Base-by-base conservation (phyloP, 2,797 vertebrate species). In the Sebastes matsubarae region DNA sequence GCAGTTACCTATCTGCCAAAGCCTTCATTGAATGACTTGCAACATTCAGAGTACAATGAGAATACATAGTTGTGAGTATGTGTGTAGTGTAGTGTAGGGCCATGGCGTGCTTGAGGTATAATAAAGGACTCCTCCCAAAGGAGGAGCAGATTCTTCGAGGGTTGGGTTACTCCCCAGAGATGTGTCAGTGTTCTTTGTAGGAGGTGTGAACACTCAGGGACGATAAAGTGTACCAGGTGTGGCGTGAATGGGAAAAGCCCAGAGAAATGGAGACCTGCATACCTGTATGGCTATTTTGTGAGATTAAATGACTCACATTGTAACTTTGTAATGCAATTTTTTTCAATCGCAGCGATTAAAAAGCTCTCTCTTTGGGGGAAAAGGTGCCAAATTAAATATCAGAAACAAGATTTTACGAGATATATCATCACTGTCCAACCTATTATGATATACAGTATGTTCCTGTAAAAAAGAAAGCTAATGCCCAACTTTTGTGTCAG, bases 111-210 rank as follows among this genome's bases (percentile, higher is more conserved):
- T 81, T 69, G 34, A 85, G 25, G 50, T 82, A 85, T 82, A 81
- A 81, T 68, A 64, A 71, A 72, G 58, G 34, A 29, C 75, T 89
- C 55, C 72, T 80, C 80, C 68, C 67, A 61, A 25, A 85, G 82
- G 85, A 87, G 81, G 74, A 79, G 82, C 65, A 80, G 83, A 89
- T 89, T 92, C 72, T 75, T 83, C 0, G 5, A 87, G 71, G 80
- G 55, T 87, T 88, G 80, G 72, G 84, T 91, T 90, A 81, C 86
- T 89, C 90, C 89, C 88, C 61, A 1, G 83, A 88, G 84, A 87
- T 83, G 77, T 66, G 71, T 80, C 73, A 83, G 72, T 80, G 81
- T 75, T 89, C 80, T 89, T 76, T 80, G 83, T 76, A 30, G 68
- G 55, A 85, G 85, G 90, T 86, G 86, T 89, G 84, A 92, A 77